Percentiles rank a stretch among this genome's conserved stretches.
phyloP scores from a whole-genome alignment of 2,888 invertebrate species.

The Cryptocheilus praepositus region DNA sequence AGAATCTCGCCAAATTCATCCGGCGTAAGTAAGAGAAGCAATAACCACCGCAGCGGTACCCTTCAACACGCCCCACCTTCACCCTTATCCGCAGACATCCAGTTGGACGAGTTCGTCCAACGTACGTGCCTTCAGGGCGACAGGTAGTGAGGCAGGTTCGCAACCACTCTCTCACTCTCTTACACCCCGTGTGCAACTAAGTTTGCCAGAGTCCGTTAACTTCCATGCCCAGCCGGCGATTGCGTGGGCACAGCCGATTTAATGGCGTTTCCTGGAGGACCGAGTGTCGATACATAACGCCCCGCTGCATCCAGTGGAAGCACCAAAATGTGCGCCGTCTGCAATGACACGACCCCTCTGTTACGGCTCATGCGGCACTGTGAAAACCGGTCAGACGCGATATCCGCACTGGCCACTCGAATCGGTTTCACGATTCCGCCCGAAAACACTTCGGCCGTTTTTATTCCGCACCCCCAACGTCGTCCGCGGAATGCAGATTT shows the following conservation, averaged over 20 bases:
- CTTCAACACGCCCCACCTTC: constrained; percentile 8
- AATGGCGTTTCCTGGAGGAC: constrained; percentile 27
- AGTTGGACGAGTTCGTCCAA: constrained; percentile 31
- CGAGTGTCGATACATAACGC: background rate
- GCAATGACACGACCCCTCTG: constrained; percentile 29
- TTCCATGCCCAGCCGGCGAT: constrained; percentile 42
- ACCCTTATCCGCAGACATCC: constrained; percentile 37
- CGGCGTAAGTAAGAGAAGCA: constrained; percentile 12
- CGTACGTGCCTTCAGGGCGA: constrained; percentile 35
- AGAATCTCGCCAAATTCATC: constrained; percentile 8
- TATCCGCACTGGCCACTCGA: too few species aligned
- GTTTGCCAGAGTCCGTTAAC: constrained; percentile 47
- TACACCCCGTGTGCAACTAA: constrained; percentile 42
- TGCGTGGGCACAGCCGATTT: constrained; percentile 45
- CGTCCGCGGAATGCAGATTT: too few species aligned
- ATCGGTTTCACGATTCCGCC: too few species aligned
- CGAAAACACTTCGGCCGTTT: too few species aligned
- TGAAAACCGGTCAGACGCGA: too few species aligned
- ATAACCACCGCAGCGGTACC: constrained; percentile 14
- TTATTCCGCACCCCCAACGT: too few species aligned
- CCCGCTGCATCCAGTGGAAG: background rate
- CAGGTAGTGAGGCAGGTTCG: constrained; percentile 14
- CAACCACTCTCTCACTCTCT: too few species aligned
- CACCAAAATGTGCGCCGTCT: constrained; percentile 31
- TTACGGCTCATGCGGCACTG: too few species aligned